Conservation (phyloP, 1,140 invertebrate genomes). For the Anoplophora glabripennis region DNA sequence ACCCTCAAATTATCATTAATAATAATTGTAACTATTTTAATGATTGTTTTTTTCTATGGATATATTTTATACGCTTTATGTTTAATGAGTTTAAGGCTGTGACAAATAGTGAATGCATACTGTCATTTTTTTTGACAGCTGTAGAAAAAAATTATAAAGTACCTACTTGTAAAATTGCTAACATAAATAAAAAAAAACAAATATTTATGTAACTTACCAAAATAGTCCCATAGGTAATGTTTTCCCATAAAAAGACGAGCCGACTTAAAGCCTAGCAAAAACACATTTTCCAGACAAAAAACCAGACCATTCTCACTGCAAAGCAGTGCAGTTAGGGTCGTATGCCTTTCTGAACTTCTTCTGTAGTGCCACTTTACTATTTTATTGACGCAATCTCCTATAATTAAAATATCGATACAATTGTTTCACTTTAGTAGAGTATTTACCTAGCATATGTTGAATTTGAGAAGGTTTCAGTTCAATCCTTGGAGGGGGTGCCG, state of each 20-base stretch:
- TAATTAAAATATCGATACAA: slow-evolving; percentile 27
- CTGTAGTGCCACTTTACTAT: slow-evolving; percentile 95
- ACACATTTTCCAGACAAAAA: slow-evolving; percentile 89
- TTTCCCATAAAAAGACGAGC: slow-evolving; percentile 89
- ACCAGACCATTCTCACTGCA: slow-evolving; percentile 95
- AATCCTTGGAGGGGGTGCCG: slow-evolving; percentile 42
- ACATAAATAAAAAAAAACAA: no score
- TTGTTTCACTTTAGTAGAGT: background rate
- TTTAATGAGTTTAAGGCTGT: no score
- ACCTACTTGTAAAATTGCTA: no score
- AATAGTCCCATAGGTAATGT: slow-evolving; percentile 97
- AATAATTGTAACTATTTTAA: no score
- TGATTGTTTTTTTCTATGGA: no score
- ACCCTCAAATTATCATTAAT: no score
- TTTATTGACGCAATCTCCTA: slow-evolving; percentile 91
- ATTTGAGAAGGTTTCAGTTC: slow-evolving; percentile 55
- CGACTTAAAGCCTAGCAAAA: slow-evolving; percentile 90
- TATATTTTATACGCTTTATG: no score
- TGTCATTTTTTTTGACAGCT: no score
- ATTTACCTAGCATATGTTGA: slow-evolving; percentile 56
- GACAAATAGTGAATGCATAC: no score
- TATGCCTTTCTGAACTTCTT: slow-evolving; percentile 73
- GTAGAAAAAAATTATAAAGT: no score
- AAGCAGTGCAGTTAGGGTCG: slow-evolving; percentile 85
- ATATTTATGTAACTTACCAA: slow-evolving; percentile 72